Evolutionary conservation across 2,113 vertebrate genomes (phyloP), one percentile per base, ranked within the genome.

Genomic region (Cygnus atratus): DNA sequence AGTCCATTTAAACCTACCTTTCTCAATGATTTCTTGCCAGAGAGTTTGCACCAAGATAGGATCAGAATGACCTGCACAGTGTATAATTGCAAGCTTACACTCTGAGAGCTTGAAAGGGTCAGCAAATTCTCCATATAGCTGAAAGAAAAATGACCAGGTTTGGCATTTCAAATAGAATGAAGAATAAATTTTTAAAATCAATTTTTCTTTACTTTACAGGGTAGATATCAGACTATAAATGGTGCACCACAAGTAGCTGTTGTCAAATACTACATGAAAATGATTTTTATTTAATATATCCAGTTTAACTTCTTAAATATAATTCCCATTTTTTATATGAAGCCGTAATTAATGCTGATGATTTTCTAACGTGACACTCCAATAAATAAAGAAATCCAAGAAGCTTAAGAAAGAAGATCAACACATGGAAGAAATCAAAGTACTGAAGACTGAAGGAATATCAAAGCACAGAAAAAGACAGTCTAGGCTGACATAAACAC

Each of bases 101-200:
- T 99, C 99, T 0, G 99, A 99, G 79, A 99, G 97, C 80, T 98
- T 99, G 97, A 99, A 99, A 33, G 99, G 99, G 70, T 99, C 99
- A 19, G 99, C 99, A 98, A 99, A 99, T 96, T 99, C 99, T 55
- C 99, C 99, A 46, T 99, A 99, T 18, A 99, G 98, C 99, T 99
- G 92, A 33, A 93, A 97, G 50, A 97, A 97, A 87, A 95, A 76
- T 75, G 22, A 66, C 2, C 18, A 90, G 13, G 2, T 3, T 89
- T 95, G 65, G 81, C 3, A 31, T 62, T 72, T 87, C 43, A 80
- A n/a, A 10, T 14, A n/a, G 5, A 6, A 68, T 62, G 50, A 80
- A 88, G 46, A 74, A 0, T 3, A 70, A 39, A 66, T 28, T 16
- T 55, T n/a, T 25, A 17, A 85, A 68, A 87, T 58, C 9, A 80